Evolutionary conservation across 2,888 invertebrate genomes (phyloP).

Genomic region (Keiferia lycopersicella): DNA sequence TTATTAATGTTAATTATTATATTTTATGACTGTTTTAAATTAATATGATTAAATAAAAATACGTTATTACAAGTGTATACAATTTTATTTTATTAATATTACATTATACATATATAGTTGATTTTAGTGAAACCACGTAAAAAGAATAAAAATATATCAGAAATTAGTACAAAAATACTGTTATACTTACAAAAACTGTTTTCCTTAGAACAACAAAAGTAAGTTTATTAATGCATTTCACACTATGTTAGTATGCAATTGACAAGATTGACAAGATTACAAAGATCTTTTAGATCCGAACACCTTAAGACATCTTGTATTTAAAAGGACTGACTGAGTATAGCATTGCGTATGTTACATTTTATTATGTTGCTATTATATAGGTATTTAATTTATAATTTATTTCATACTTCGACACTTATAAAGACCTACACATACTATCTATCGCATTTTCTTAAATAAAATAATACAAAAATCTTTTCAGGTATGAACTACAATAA

Average conservation of each 20-base stretch:
- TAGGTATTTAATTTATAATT: not conserved
- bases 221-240: constrained; percentile 49
- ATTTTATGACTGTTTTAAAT: constrained; percentile 29
- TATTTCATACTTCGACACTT: not conserved
- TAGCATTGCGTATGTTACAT: not conserved
- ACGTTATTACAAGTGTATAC: constrained; percentile 68
- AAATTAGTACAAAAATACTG: constrained; percentile 80
- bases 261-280: constrained; percentile 29
- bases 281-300: constrained; percentile 34
- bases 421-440: constrained; percentile 4
- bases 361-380: not conserved
- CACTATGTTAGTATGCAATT: constrained; percentile 44
- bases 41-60: constrained; percentile 36
- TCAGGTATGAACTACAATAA: too few species aligned
- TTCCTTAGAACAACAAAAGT: constrained; percentile 29
- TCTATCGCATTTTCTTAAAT: not conserved
- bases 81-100: constrained; percentile 76
- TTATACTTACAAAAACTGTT: constrained; percentile 51
- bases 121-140: constrained; percentile 69
- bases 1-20: constrained; percentile 33
- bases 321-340: constrained; percentile 29
- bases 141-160: constrained; percentile 62
- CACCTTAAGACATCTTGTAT: constrained; percentile 23
- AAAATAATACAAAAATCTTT: not conserved
- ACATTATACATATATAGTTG: constrained; percentile 57